These are phyloP conservation scores for Halictus rubicundus DNA, from an alignment of 1,140 invertebrate genomes.

Conservation along the genomic window DNA sequence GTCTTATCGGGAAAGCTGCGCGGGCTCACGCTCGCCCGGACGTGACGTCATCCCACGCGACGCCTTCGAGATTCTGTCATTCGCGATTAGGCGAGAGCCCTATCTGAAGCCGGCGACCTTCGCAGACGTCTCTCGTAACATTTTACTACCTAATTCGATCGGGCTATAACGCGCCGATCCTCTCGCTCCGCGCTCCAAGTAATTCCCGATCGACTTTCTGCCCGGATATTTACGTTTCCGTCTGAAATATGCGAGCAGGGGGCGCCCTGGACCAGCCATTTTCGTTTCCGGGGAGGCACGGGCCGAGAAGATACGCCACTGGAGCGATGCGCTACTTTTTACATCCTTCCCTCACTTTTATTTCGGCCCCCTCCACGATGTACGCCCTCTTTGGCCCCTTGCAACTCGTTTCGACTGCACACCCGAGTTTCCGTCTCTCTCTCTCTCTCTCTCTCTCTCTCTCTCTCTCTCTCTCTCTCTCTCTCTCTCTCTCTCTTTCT, in stretches of 20 bases:
- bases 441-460: neutral
- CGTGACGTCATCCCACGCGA: conserved; percentile 38
- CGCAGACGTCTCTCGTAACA: conserved; percentile 20
- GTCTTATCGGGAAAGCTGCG: conserved; percentile 49
- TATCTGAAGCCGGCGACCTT: conserved; percentile 29
- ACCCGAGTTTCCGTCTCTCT: neutral
- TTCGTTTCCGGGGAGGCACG: conserved; percentile 13
- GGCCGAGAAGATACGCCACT: conserved; percentile 34
- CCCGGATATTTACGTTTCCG: neutral
- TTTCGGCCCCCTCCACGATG: conserved; percentile 18
- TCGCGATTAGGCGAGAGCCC: conserved; percentile 47
- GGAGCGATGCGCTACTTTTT: conserved; percentile 13
- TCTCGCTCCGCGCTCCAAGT: no score
- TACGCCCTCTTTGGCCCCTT: neutral
- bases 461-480: conserved; percentile 6
- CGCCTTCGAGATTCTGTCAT: conserved; percentile 48
- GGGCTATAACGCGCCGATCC: no score
- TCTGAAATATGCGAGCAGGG: neutral
- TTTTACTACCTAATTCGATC: conserved; percentile 12
- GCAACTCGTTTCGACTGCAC: conserved; percentile 35
- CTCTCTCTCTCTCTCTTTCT: neutral
- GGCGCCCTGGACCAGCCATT: neutral
- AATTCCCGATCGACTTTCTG: neutral
- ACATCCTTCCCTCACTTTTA: conserved; percentile 44
- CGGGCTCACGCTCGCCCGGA: conserved; percentile 37